These are phyloP conservation scores for Pachyseris speciosa DNA, from an alignment of 64 coral and sea anemone species.

Conservation along the genomic window DNA sequence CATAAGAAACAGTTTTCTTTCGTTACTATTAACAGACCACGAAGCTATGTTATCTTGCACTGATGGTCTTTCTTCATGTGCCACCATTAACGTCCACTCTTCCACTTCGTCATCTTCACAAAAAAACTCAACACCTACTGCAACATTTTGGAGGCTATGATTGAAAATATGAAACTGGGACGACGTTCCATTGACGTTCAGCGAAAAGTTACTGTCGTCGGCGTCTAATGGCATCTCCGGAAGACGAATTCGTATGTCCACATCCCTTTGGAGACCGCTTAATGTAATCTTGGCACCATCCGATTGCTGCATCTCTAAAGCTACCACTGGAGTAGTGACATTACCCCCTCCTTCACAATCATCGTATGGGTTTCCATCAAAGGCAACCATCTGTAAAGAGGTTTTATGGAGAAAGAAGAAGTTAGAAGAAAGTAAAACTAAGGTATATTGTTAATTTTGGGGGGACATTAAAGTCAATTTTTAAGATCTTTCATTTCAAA, in stretches of 20 bases:
- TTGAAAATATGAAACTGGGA: slow-evolving; percentile 41
- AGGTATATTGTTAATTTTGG: background rate
- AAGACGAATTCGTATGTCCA: slow-evolving; percentile 11
- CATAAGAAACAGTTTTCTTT: slow-evolving; percentile 9
- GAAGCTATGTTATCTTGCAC: background rate
- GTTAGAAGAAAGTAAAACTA: background rate
- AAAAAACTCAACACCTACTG: slow-evolving; percentile 32
- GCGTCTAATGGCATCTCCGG: background rate
- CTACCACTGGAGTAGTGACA: slow-evolving; percentile 9
- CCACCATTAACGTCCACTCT: slow-evolving; percentile 2
- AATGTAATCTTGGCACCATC: slow-evolving; percentile 26
- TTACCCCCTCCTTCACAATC: slow-evolving; percentile 15
- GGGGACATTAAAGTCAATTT: too few species aligned
- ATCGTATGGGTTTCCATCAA: slow-evolving; percentile 24
- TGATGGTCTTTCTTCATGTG: background rate
- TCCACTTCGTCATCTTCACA: background rate
- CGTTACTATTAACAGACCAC: background rate
- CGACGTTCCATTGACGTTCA: background rate
- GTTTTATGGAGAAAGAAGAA: background rate
- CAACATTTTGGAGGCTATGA: slow-evolving; percentile 5
- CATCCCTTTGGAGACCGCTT: background rate
- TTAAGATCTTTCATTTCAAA: too few species aligned
- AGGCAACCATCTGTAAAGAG: slow-evolving; percentile 41
- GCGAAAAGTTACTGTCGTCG: background rate
- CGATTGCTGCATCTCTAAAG: slow-evolving; percentile 10